Percentiles rank a stretch among this genome's conserved stretches.
Evolutionary conservation across 2,113 vertebrate genomes (phyloP).

Genomic region (Lampris megalopsis): DNA sequence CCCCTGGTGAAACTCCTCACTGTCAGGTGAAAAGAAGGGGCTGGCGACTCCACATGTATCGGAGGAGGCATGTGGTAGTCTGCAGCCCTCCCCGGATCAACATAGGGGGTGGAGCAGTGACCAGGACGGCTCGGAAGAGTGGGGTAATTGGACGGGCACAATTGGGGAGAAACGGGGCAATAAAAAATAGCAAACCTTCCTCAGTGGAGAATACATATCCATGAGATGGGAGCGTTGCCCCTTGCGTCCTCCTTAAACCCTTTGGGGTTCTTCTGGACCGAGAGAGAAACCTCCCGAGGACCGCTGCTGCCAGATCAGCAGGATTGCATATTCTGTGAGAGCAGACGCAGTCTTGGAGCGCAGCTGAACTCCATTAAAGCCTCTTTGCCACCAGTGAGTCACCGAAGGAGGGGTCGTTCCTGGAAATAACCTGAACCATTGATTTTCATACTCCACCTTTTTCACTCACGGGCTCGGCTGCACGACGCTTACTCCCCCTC

Average conservation of each 20-base stretch:
- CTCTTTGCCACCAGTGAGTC: constrained; percentile 16
- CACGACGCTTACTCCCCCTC: constrained; percentile 32
- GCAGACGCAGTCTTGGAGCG: neutral
- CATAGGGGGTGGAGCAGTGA: no score
- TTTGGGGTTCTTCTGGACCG: neutral
- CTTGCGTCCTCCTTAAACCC: constrained; percentile 1
- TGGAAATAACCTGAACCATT: constrained; percentile 23
- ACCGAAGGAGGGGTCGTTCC: constrained; percentile 21
- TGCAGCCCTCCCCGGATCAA: no score
- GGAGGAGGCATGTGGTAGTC: no score
- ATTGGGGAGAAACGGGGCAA: no score
- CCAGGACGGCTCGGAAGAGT: no score
- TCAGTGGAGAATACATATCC: constrained; percentile 4
- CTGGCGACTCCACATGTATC: no score
- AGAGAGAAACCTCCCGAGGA: no score
- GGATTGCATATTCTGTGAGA: neutral
- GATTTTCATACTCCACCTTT: constrained; percentile 16
- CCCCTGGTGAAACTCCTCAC: no score
- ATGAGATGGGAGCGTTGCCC: neutral
- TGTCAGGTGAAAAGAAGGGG: no score
- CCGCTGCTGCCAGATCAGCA: neutral
- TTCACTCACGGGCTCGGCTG: constrained; percentile 40
- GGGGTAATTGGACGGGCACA: no score
- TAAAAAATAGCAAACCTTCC: neutral
- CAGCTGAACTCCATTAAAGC: neutral